Percentiles rank a stretch among this genome's conserved stretches.
phyloP scores from a whole-genome alignment of 2,797 vertebrate genomes.

The Pseudochromis fuscus region DNA sequence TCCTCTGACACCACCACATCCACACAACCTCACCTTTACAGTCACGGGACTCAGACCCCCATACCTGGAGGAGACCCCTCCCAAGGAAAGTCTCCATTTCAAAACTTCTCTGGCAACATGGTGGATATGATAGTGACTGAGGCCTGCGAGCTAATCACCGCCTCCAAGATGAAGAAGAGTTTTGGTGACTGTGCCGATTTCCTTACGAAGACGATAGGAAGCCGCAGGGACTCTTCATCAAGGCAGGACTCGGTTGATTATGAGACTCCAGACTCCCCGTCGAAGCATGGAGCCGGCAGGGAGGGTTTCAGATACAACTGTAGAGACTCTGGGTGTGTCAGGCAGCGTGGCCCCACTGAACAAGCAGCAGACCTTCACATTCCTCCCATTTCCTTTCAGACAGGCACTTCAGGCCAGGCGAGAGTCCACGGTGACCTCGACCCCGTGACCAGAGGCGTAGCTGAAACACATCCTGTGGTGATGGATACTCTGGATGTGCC shows the following conservation, averaged over 20 bases:
- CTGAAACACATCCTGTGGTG: conserved; percentile 58
- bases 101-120: conserved; percentile 90
- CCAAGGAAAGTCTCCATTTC: conserved; percentile 73
- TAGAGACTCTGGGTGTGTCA: conserved; percentile 59
- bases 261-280: conserved; percentile 75
- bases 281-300: conserved; percentile 77
- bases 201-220: conserved; percentile 83
- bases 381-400: conserved; percentile 69
- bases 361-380: conserved; percentile 41
- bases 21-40: conserved; percentile 60
- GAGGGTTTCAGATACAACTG: conserved; percentile 67
- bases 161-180: conserved; percentile 87
- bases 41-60: conserved; percentile 57
- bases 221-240: conserved; percentile 66
- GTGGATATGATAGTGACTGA: conserved; percentile 92
- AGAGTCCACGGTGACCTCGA: conserved; percentile 59
- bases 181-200: conserved; percentile 87
- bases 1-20: conserved; percentile 62
- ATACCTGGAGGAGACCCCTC: conserved; percentile 61
- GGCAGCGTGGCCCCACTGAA: conserved; percentile 41
- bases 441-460: conserved; percentile 46
- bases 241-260: conserved; percentile 75
- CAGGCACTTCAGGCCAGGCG: conserved; percentile 58
- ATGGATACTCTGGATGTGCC: conserved; percentile 82
- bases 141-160: conserved; percentile 90